Percentiles rank a stretch among this genome's conserved stretches.
These are phyloP conservation scores for Chaunax sp. DNA, from an alignment of 2,797 vertebrate species.

Conservation along the genomic window DNA sequence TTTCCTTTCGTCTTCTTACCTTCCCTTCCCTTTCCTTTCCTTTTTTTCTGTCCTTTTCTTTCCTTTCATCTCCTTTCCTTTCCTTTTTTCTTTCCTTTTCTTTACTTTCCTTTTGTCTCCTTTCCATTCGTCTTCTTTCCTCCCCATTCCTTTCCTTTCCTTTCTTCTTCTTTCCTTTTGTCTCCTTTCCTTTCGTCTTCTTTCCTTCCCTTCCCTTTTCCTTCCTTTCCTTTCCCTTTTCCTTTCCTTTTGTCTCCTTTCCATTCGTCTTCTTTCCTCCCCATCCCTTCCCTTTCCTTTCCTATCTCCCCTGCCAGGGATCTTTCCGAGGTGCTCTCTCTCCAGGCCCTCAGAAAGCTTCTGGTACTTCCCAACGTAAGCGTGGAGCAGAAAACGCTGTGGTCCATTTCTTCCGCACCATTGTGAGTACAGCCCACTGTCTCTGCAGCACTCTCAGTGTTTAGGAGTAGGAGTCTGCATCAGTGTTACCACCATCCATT, in stretches of 20 bases:
- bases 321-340: slow-evolving; percentile 86
- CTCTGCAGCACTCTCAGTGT: neutral
- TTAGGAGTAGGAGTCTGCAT: neutral
- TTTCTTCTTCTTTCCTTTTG: too few relatives aligned
- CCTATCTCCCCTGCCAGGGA: slow-evolving; percentile 65
- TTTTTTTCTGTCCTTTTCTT: too few relatives aligned
- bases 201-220: too few relatives aligned
- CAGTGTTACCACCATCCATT: neutral
- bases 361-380: slow-evolving; percentile 88
- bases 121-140: too few relatives aligned
- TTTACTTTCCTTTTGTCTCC: neutral
- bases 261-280: neutral
- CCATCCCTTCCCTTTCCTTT: neutral
- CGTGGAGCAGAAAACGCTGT: slow-evolving; percentile 93
- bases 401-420: slow-evolving; percentile 97
- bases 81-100: too few relatives aligned
- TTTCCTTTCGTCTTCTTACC: too few relatives aligned
- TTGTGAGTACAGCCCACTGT: slow-evolving; percentile 85
- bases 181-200: too few relatives aligned
- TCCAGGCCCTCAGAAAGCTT: slow-evolving; percentile 90
- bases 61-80: too few relatives aligned
- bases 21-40: too few relatives aligned
- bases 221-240: too few relatives aligned
- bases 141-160: too few relatives aligned
- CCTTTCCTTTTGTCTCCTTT: neutral